phyloP scores from a whole-genome alignment of 1,140 invertebrate genomes.

The Bacillus rossius region DNA sequence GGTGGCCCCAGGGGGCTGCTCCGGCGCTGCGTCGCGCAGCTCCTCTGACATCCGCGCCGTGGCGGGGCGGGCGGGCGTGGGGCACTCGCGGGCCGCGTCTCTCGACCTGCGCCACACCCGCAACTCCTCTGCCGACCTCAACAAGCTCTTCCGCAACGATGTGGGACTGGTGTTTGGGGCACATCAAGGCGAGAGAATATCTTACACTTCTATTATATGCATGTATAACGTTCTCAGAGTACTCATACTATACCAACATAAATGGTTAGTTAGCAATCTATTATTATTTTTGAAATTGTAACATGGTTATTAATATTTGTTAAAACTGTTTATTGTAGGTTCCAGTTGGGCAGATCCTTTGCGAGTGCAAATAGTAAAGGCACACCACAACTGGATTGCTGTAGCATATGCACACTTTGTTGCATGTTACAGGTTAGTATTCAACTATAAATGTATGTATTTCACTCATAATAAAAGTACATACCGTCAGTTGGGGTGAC shows the following conservation, averaged over 20 bases:
- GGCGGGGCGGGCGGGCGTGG: constrained; percentile 29
- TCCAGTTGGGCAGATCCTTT: constrained; percentile 76
- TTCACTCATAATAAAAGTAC: constrained; percentile 2
- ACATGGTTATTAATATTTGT: not conserved
- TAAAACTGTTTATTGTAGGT: no score
- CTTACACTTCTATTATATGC: not conserved
- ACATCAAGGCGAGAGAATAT: constrained; percentile 45
- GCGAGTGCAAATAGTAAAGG: constrained; percentile 89
- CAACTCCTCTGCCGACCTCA: constrained; percentile 71
- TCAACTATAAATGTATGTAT: not conserved
- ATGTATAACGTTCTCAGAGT: not conserved
- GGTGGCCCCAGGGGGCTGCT: constrained; percentile 46
- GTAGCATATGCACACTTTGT: constrained; percentile 95
- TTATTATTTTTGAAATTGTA: constrained; percentile 1
- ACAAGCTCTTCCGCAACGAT: constrained; percentile 67
- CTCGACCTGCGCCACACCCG: constrained; percentile 72
- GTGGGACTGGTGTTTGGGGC: constrained; percentile 58
- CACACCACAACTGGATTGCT: constrained; percentile 97
- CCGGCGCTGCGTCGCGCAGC: constrained; percentile 32
- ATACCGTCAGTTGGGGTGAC: no score
- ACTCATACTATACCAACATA: not conserved
- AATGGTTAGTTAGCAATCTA: no score
- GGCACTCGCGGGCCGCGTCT: constrained; percentile 78
- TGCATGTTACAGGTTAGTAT: constrained; percentile 76
- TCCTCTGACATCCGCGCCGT: constrained; percentile 35